These are phyloP conservation scores for Microctenopoma stevenorrisi DNA, from an alignment of 2,797 vertebrate genomes.

Conservation along the genomic window DNA sequence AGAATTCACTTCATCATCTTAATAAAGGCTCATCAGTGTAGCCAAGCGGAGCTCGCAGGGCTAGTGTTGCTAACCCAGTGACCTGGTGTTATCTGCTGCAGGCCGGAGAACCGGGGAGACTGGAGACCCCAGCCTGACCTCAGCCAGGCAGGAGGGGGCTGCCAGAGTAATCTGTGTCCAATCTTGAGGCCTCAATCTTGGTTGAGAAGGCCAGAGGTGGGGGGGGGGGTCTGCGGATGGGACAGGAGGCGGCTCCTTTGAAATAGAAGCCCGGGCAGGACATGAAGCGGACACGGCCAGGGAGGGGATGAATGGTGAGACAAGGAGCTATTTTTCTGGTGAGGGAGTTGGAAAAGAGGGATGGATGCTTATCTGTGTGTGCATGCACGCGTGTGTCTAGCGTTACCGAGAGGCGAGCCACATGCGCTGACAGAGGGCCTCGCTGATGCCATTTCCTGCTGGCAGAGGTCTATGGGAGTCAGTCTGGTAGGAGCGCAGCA, in stretches of 20 bases:
- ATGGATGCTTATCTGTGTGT: slow-evolving; percentile 68
- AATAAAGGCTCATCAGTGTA: slow-evolving; percentile 78
- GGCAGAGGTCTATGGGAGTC: slow-evolving; percentile 85
- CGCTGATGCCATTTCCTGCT: slow-evolving; percentile 82
- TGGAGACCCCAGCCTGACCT: slow-evolving; percentile 64
- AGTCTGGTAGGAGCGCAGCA: slow-evolving; percentile 89
- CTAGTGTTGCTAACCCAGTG: slow-evolving; percentile 54
- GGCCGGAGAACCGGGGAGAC: slow-evolving; percentile 23
- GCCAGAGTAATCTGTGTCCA: slow-evolving; percentile 50
- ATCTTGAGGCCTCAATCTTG: slow-evolving; percentile 61
- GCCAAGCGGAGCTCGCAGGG: slow-evolving; percentile 50
- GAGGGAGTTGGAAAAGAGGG: slow-evolving; percentile 36
- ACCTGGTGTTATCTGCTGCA: slow-evolving; percentile 56
- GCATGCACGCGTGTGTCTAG: slow-evolving; percentile 22
- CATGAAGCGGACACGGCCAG: slow-evolving; percentile 63
- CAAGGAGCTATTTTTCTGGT: slow-evolving; percentile 76
- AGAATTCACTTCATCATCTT: slow-evolving; percentile 80
- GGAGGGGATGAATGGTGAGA: slow-evolving; percentile 60
- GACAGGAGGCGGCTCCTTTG: slow-evolving; percentile 75
- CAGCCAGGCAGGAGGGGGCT: slow-evolving; percentile 33
- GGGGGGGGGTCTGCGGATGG: slow-evolving; percentile 27
- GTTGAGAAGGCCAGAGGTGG: slow-evolving; percentile 46
- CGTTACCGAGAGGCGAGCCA: slow-evolving; percentile 93
- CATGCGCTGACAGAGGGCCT: slow-evolving; percentile 83
- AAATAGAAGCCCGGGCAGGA: slow-evolving; percentile 74